Conservation (phyloP, 2,888 invertebrate genomes). For the Nemurella pictetii region DNA sequence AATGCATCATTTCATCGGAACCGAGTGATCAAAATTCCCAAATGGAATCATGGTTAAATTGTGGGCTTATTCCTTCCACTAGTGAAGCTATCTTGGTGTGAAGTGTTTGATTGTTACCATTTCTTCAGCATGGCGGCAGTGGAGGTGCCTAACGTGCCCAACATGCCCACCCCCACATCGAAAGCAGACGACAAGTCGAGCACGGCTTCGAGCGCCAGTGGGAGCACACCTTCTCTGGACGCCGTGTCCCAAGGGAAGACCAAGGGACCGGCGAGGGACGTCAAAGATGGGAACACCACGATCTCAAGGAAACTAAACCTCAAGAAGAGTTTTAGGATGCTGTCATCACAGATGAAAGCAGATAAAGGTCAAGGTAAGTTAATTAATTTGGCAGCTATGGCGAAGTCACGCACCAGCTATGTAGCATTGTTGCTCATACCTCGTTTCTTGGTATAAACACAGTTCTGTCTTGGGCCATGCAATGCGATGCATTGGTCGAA, state of each 20-base stretch:
- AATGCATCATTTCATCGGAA: too few relatives aligned
- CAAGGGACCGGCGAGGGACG: background rate
- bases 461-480: background rate
- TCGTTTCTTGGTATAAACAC: background rate
- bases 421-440: background rate
- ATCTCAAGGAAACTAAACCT: constrained; percentile 32
- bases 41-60: too few relatives aligned
- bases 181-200: constrained; percentile 7
- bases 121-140: background rate
- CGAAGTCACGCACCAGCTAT: too few relatives aligned
- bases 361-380: constrained; percentile 27
- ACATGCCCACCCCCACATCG: too few relatives aligned
- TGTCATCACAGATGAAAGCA: constrained; percentile 38
- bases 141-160: background rate
- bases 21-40: too few relatives aligned
- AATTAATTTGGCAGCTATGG: background rate
- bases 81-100: too few relatives aligned
- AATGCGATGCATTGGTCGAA: background rate
- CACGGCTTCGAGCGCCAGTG: constrained; percentile 17
- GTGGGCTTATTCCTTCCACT: too few relatives aligned
- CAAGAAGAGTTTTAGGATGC: constrained; percentile 41
- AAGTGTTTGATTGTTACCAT: background rate
- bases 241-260: background rate
- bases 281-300: constrained; percentile 29
- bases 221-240: constrained; percentile 25